These are phyloP conservation scores for Atlantisia rogersi DNA, from an alignment of 2,113 vertebrate genomes.

Conservation along the genomic window DNA sequence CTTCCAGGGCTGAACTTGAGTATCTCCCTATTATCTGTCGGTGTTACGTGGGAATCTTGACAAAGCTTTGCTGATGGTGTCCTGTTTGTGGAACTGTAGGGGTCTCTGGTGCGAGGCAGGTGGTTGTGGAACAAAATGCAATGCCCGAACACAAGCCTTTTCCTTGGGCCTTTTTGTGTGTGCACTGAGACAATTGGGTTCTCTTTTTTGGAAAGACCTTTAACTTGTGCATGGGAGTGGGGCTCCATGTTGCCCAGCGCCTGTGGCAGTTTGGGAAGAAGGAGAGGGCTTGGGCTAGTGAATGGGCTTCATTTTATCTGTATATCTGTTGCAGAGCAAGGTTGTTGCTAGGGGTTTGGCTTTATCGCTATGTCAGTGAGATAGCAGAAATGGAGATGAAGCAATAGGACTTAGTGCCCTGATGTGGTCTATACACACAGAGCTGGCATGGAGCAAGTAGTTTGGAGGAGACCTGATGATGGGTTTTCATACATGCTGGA, in stretches of 20 bases:
- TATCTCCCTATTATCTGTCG: fast-evolving
- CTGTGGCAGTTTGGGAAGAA: fast-evolving
- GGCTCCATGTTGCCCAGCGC: fast-evolving
- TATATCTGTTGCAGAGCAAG: neutral
- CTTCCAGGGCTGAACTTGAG: neutral
- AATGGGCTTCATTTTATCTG: neutral
- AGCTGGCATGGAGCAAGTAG: neutral
- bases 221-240: neutral
- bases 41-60: neutral
- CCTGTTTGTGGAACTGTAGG: neutral
- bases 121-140: neutral
- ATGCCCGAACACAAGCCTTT: neutral
- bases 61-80: neutral
- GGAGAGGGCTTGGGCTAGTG: neutral
- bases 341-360: neutral
- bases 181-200: fast-evolving
- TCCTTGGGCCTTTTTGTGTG: fast-evolving
- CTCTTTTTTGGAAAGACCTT: neutral
- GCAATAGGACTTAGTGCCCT: neutral
- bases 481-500: neutral
- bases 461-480: neutral
- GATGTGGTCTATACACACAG: fast-evolving
- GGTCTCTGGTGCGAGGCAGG: neutral
- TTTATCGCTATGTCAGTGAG: fast-evolving
- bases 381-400: neutral